Conservation (phyloP, 2,797 vertebrate species). For the Brotula barbata region DNA sequence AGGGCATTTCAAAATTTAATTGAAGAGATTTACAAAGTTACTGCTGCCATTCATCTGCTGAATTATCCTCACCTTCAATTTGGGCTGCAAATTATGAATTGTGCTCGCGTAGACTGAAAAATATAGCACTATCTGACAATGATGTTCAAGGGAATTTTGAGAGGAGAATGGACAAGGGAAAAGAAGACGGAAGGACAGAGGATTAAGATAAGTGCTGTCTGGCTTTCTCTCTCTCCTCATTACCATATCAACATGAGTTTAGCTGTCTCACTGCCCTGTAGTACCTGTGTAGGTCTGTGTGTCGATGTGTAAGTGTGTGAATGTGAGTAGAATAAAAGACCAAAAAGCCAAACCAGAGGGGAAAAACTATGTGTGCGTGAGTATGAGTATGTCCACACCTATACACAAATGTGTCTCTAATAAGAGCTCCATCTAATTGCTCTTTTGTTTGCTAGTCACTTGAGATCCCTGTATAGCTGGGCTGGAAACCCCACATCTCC, state of each 20-base stretch:
- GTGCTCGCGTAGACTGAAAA: conserved; percentile 4
- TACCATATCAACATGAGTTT: conserved; percentile 61
- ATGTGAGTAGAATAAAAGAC: conserved; percentile 4
- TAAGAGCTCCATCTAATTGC: conserved; percentile 64
- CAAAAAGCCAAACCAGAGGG: conserved; percentile 8
- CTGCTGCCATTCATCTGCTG: conserved; percentile 19
- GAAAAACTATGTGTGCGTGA: neutral
- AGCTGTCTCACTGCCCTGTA: conserved; percentile 42
- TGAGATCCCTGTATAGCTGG: conserved; percentile 53
- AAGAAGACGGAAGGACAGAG: conserved; percentile 4
- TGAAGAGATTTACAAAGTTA: conserved; percentile 9
- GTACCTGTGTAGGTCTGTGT: conserved; percentile 31
- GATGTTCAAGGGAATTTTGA: conserved; percentile 28
- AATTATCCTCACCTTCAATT: conserved; percentile 26
- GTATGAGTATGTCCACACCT: conserved; percentile 7
- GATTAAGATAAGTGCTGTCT: conserved; percentile 51
- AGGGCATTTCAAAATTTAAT: conserved; percentile 6
- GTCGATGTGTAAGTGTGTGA: conserved; percentile 1
- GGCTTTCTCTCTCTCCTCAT: conserved; percentile 55
- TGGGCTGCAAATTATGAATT: conserved; percentile 31
- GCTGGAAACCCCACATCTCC: conserved; percentile 51
- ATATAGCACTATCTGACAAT: conserved; percentile 33
- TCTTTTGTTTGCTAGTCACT: conserved; percentile 61
- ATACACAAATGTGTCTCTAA: conserved; percentile 26
- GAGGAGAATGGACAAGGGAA: conserved; percentile 31